phyloP scores from a whole-genome alignment of 2,797 vertebrate genomes.

The Sebastes dallii region DNA sequence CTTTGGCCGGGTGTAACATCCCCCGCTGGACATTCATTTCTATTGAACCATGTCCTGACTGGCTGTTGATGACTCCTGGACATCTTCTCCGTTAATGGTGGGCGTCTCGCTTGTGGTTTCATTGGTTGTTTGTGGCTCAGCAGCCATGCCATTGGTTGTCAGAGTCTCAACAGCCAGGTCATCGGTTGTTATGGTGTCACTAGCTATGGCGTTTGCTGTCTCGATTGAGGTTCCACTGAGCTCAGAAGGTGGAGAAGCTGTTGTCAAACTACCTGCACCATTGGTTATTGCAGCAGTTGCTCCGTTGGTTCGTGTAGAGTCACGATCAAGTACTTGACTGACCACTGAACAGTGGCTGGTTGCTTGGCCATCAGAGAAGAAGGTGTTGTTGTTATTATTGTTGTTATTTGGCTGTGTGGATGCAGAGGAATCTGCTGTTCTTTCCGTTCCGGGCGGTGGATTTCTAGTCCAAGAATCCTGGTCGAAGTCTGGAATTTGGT shows the following conservation, averaged over 20 bases:
- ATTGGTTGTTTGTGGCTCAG: not conserved
- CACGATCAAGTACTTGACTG: not conserved
- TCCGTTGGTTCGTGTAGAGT: not conserved
- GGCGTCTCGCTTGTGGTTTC: not conserved
- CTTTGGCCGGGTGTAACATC: not conserved
- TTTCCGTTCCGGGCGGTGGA: not conserved
- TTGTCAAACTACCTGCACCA: not conserved
- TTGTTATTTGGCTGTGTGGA: constrained; percentile 42
- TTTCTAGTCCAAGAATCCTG: constrained; percentile 57
- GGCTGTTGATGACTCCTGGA: constrained; percentile 1
- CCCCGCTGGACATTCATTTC: not conserved
- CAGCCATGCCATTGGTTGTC: not conserved
- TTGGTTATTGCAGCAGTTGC: not conserved
- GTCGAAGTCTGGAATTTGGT: constrained; percentile 62
- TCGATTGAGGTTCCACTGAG: not conserved
- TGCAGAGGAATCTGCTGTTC: not conserved
- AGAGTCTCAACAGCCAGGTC: not conserved
- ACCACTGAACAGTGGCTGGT: not conserved
- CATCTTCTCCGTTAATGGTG: not conserved
- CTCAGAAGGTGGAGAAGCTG: not conserved
- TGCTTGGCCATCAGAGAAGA: not conserved
- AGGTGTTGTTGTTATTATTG: constrained; percentile 62
- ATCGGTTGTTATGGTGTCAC: not conserved
- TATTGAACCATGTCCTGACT: constrained; percentile 14
- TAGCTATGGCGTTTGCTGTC: not conserved